Evolutionary conservation across 1,140 invertebrate genomes (phyloP), one percentile per base, ranked within the genome.

Genomic region (Sminthurides bifidus): DNA sequence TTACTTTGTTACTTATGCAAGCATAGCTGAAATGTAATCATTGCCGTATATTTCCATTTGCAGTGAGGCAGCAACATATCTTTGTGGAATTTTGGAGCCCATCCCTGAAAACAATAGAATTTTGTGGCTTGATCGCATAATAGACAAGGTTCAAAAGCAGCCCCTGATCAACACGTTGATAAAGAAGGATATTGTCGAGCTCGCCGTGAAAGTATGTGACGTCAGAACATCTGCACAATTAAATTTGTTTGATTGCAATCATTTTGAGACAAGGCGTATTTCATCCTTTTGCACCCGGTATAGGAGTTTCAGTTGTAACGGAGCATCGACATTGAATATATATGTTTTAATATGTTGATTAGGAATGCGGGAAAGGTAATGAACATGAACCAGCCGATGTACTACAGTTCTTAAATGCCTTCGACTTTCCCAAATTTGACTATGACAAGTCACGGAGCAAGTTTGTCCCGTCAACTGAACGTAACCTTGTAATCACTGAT

Each of bases 371-470:
- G 43, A 74, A 77, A 29, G 76, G 77, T 56, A 79, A 82, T 12
- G 73, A 81, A 29, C 82, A 87, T 67, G 81, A 85, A 51, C 76
- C 80, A 37, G 87, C 88, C 69, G 81, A 85, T 5, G 68, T 88
- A 2, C 79, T 93, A 19, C 81, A 77, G 68, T 78, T 92, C 0
- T 89, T 93, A 52, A 78, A 83, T 73, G 83, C 82, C 0, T 89
- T 85, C 68, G 79, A 80, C 38, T 77, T 90, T 24, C 89, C 89
- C 3, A 83, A 83, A 71, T 77, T 84, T 52, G 71, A 72, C n/a
- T 92, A 87, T 67, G 79, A 84, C 63, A 67, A 74, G 41, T 81
- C 82, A 49, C 80, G 81, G 48, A 89, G 88, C 65, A 87, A 87
- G 71, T 93, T 91, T 70, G 68, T 82, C 10, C 72, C 77, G 58